Base-by-base conservation (phyloP, 1,140 invertebrate genomes). In the Bilobella aurantiaca region DNA sequence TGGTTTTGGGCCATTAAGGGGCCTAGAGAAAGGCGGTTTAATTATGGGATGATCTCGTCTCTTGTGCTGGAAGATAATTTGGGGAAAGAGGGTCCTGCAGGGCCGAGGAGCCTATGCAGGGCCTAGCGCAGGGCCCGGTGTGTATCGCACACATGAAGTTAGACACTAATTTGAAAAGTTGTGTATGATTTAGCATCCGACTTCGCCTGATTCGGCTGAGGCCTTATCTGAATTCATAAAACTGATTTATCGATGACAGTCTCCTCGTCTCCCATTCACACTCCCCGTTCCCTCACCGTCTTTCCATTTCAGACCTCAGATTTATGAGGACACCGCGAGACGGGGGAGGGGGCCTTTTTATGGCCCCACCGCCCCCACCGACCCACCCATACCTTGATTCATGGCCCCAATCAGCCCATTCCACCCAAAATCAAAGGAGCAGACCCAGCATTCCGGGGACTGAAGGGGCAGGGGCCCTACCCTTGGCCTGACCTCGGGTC, bases 171-270 rank as follows among this genome's bases (percentile, higher is more conserved):
- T 69, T 72, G 67, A 69, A 72, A 69, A 72, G 65, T 72, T 72
- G 68, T 71, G 67, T 72, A 72, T 72, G 70, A 72, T 72, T 72
- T 72, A 63, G 62, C 49, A 53, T 53, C 49, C 8, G 8, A 14
- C 49, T 23, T 5, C 25, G 14, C 49, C 49, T 53, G 49, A 53
- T 53, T 53, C 49, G 49, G 5, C 34, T n/a, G n/a, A 23, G 21
- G 49, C 49, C 49, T 53, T 53, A 53, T 53, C 49, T 53, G 67
- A 66, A 72, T 69, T 67, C 67, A 72, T 72, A 72, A 72, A 72
- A 72, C 63, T 69, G 70, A 72, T 72, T 72, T 72, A 69, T 72
- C 62, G 70, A 67, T 67, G 70, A 72, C 70, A 68, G 65, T 68
- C 67, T 72, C 64, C 64, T 63, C 64, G 59, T 65, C 60, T 64